These are phyloP conservation scores for Drosophila murphyi DNA, from an alignment of 1,140 invertebrate species.

Conservation along the genomic window DNA sequence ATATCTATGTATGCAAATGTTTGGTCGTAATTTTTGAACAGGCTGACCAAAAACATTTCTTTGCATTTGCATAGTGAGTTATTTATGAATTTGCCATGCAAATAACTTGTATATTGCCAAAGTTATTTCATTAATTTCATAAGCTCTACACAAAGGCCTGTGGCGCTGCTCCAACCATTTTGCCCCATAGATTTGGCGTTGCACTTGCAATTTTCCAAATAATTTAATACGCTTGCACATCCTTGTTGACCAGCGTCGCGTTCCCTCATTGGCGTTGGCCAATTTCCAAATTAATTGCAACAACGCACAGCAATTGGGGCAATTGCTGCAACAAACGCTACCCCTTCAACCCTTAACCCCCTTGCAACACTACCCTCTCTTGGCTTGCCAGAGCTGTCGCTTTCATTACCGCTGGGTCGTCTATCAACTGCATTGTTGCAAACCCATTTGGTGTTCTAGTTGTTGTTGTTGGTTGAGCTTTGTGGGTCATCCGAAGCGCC, in stretches of 20 bases:
- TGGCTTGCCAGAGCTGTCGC: slow-evolving; percentile 49
- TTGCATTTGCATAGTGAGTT: slow-evolving; percentile 42
- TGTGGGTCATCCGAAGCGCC: slow-evolving; percentile 38
- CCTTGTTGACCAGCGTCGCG: background rate
- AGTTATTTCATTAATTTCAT: slow-evolving; percentile 33
- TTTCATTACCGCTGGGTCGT: slow-evolving; percentile 58
- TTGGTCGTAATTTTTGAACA: background rate
- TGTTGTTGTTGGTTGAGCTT: slow-evolving; percentile 16
- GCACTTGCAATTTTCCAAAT: slow-evolving; percentile 73
- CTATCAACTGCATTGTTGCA: slow-evolving; percentile 59
- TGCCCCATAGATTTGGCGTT: slow-evolving; percentile 1
- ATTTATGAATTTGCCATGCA: slow-evolving; percentile 60
- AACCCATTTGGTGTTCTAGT: slow-evolving; percentile 11
- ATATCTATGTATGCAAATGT: background rate
- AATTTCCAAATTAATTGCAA: slow-evolving; percentile 76
- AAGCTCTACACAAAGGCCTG: background rate
- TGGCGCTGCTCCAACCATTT: background rate
- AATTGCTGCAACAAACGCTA: slow-evolving; percentile 6
- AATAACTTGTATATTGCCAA: slow-evolving; percentile 44
- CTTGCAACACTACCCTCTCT: background rate
- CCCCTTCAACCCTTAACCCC: too few relatives aligned
- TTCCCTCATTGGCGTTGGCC: slow-evolving; percentile 52
- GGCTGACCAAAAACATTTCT: slow-evolving; percentile 35
- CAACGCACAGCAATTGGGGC: slow-evolving; percentile 25
- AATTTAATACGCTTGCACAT: slow-evolving; percentile 55